Evolutionary conservation across 2,797 vertebrate genomes (phyloP).

Genomic region (Malurus leucopterus): DNA sequence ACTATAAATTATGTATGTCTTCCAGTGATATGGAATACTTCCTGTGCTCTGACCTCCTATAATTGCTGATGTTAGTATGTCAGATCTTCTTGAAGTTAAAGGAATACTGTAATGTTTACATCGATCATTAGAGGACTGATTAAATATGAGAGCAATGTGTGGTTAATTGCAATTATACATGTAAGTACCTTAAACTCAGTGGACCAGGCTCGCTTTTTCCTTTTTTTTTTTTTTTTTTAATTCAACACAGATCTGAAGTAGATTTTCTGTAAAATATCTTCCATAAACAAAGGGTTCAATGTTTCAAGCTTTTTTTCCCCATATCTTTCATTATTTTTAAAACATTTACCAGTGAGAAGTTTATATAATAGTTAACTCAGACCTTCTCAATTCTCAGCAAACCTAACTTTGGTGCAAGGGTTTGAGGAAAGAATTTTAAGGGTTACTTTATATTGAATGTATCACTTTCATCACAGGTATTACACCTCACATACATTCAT

Average conservation of each 20-base stretch:
- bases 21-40: background rate
- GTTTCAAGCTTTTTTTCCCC: background rate
- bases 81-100: background rate
- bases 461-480: background rate
- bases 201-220: background rate
- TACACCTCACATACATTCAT: background rate
- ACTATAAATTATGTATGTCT: background rate
- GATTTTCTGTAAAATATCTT: background rate
- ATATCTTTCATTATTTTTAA: background rate
- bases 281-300: background rate
- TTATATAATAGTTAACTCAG: background rate
- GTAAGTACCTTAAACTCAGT: background rate
- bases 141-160: background rate
- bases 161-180: background rate
- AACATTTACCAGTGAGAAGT: background rate
- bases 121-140: background rate
- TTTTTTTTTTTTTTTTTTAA: background rate
- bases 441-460: background rate
- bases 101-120: background rate
- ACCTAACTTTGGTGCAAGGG: fast-evolving
- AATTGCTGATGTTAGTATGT: background rate
- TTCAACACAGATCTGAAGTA: background rate
- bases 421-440: background rate
- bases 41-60: background rate
- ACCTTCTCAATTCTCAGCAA: background rate